Conservation (phyloP, 2,113 vertebrate genomes). For the Seriola rivoliana region DNA sequence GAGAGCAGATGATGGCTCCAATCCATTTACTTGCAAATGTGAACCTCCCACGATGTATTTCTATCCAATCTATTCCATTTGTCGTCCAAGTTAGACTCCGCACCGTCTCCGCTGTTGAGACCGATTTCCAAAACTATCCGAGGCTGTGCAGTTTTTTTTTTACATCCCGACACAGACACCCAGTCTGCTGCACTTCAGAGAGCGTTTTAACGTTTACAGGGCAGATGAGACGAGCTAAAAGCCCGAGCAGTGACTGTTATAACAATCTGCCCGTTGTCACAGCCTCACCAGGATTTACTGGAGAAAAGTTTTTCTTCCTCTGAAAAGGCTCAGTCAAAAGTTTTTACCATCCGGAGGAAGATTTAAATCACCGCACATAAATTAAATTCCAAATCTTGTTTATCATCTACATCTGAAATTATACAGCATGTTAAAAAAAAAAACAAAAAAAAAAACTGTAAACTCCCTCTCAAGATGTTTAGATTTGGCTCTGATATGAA, state of each 20-base stretch:
- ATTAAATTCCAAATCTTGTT: constrained; percentile 5
- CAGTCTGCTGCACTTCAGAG: constrained; percentile 12
- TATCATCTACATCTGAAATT: constrained; percentile 2
- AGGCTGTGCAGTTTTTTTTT: constrained; percentile 12
- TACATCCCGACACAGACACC: constrained; percentile 14
- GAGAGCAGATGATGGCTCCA: constrained; percentile 38
- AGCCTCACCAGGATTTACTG: background rate
- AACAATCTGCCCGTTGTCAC: background rate
- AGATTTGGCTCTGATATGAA: constrained; percentile 3
- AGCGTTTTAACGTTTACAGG: constrained; percentile 9
- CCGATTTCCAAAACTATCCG: constrained; percentile 27
- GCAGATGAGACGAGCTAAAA: constrained; percentile 17
- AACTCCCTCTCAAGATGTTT: constrained; percentile 35
- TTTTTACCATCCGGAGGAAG: background rate
- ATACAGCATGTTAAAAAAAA: background rate
- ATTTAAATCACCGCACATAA: constrained; percentile 4
- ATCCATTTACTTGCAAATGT: constrained; percentile 67
- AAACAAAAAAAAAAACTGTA: background rate
- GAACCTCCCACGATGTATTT: constrained; percentile 46
- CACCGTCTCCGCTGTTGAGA: background rate
- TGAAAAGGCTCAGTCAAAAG: background rate
- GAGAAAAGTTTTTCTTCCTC: background rate
- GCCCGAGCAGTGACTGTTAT: background rate
- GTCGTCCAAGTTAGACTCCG: constrained; percentile 35
- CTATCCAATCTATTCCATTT: constrained; percentile 44